Conservation (phyloP, 2,888 invertebrate genomes). For the Girardia tigrina region DNA sequence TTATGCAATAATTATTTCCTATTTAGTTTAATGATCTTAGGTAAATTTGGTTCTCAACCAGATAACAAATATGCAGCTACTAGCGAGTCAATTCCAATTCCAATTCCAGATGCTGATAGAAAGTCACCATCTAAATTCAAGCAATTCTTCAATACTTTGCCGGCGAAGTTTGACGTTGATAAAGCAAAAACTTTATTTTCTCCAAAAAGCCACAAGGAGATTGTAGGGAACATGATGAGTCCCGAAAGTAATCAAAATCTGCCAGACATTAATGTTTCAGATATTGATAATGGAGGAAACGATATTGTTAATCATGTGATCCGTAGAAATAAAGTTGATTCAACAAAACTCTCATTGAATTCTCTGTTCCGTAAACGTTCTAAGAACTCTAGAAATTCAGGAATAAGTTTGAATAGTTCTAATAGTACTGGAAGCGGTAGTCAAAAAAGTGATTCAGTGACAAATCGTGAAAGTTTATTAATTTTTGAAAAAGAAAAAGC, state of each 20-base stretch:
- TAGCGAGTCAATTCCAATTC: neutral
- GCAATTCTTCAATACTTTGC: neutral
- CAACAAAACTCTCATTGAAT: neutral
- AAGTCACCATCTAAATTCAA: neutral
- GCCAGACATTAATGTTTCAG: neutral
- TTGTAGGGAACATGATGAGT: neutral
- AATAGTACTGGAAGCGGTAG: neutral
- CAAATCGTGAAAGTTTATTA: neutral
- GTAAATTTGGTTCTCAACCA: too few relatives aligned
- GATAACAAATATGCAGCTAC: too few relatives aligned
- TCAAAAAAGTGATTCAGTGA: neutral
- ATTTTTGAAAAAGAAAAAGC: neutral
- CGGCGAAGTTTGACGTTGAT: neutral
- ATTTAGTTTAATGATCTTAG: too few relatives aligned
- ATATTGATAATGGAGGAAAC: neutral
- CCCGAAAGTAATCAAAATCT: neutral
- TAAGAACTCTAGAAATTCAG: neutral
- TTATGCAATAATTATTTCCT: too few relatives aligned
- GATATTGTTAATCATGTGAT: neutral
- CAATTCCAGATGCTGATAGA: neutral
- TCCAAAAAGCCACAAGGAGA: neutral
- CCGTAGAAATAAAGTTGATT: neutral
- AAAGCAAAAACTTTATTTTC: neutral
- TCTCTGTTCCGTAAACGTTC: neutral
- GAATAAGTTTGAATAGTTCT: neutral